Base-by-base conservation (phyloP, 2,113 vertebrate genomes). In the Lichenostomus cassidix region DNA sequence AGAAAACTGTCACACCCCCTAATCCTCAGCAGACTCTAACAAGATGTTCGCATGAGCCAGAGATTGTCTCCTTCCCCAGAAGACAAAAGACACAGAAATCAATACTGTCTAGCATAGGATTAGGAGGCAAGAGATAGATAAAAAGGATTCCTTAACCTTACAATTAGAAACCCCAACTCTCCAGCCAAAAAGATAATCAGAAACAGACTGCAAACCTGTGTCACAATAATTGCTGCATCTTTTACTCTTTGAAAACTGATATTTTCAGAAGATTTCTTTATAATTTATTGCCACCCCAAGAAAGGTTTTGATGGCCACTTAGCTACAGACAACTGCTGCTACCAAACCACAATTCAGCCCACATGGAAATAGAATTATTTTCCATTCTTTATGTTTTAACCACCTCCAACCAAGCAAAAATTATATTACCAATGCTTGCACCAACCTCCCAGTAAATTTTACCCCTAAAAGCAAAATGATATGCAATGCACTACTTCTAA, bases 11-110 rank as follows among this genome's bases (percentile, higher is more conserved):
- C 95, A 93, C 83, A 96, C 96, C 71, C 93, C 95, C 92, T 97
- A 97, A 97, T 96, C 96, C 95, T 97, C 96, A 96, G 87, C 94
- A 96, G 97, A 97, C 95, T 97, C 96, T 97, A 97, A 96, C 97
- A 97, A 97, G 95, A 97, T 96, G 97, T 96, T 97, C 63, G 4
- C 55, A 92, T 91, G 96, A 96, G 90, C 91, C 93, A 95, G 92
- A 97, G 93, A 90, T 95, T 95, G 95, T 95, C 93, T 94, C 83
- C 39, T 85, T 95, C 92, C 94, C 67, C 78, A 94, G 82, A 97
- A 97, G 95, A 97, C 97, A 98, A 98, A 98, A 97, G 97, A 89
- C 70, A 67, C 31, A 74, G 81, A 89, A 96, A 97, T 96, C 89
- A 96, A 95, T 94, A 87, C 55, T 64, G 95, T 93, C 95, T 93